Evolutionary conservation across 2,113 vertebrate genomes (phyloP).

Genomic region (Chionomys nivalis): DNA sequence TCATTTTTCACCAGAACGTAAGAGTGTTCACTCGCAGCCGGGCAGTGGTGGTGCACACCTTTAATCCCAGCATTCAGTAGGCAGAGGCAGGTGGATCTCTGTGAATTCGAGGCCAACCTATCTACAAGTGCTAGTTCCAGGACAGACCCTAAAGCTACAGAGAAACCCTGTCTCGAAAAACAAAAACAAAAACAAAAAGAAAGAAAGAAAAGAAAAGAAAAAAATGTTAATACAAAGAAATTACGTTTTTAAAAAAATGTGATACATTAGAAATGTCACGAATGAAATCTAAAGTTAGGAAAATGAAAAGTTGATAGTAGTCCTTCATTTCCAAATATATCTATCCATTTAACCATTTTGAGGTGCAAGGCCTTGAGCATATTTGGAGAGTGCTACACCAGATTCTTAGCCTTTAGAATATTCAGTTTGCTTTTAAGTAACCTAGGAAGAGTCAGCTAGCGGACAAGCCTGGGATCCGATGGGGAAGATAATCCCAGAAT

Average conservation of each 20-base stretch:
- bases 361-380: too few relatives aligned
- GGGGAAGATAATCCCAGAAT: neutral
- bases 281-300: slow-evolving; percentile 17
- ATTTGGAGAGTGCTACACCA: neutral
- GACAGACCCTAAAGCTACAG: too few relatives aligned
- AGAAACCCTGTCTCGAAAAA: too few relatives aligned
- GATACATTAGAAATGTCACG: neutral
- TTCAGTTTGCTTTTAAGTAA: neutral
- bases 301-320: neutral
- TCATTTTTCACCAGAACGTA: neutral
- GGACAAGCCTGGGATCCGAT: neutral
- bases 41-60: too few relatives aligned
- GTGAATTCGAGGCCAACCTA: too few relatives aligned
- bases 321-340: neutral
- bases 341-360: neutral
- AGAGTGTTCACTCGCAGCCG: neutral
- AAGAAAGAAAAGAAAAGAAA: too few relatives aligned
- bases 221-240: neutral
- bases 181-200: too few relatives aligned
- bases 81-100: too few relatives aligned
- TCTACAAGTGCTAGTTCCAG: too few relatives aligned
- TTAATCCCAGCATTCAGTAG: too few relatives aligned
- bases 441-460: neutral
- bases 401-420: neutral
- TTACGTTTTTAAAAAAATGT: neutral